Evolutionary conservation across 2,797 vertebrate genomes (phyloP), one percentile per base, ranked within the genome.

Genomic region (Phoebastria nigripes): DNA sequence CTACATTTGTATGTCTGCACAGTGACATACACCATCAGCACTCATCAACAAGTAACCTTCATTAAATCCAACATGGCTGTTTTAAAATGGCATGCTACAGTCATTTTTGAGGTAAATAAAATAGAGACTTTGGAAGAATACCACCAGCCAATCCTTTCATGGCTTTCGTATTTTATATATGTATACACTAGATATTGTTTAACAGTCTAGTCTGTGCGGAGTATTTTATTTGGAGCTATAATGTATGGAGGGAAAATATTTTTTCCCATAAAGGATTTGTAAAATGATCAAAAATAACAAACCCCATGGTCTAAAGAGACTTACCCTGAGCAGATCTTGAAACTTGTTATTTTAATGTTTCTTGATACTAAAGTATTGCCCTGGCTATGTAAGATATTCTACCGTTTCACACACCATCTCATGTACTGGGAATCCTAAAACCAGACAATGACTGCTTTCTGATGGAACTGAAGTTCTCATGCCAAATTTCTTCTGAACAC

Each of bases 391-490:
- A 90, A 95, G 69, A 76, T 65, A 87, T 65, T 77, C 41, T 35
- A 33, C 42, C 29, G 47, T 93, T 90, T 89, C 73, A 76, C 16
- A 76, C 15, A 71, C 5, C 52, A 74, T 83, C 71, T 93, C 70
- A 72, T 82, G 65, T 85, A 89, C 65, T 87, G n/a, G 41, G 58
- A 94, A 90, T 89, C 58, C 61, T 49, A 89, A 93, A 91, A 62
- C n/a, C 17, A 92, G 46, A 67, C 65, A 86, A 58, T 88, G 41
- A 39, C 29, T 59, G 22, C 61, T 91, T 91, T 82, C 70, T 77
- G 54, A n/a, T 83, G 62, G 62, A 93, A 65, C 44, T 33, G 28
- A 44, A 28, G 47, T 73, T 56, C 84, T 82, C 42, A 47, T 62
- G 35, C 39, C 47, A 85, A 56, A 72, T 69, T 37, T 42, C 76